Evolutionary conservation across 2,113 vertebrate genomes (phyloP).

Genomic region (Colaptes auratus): DNA sequence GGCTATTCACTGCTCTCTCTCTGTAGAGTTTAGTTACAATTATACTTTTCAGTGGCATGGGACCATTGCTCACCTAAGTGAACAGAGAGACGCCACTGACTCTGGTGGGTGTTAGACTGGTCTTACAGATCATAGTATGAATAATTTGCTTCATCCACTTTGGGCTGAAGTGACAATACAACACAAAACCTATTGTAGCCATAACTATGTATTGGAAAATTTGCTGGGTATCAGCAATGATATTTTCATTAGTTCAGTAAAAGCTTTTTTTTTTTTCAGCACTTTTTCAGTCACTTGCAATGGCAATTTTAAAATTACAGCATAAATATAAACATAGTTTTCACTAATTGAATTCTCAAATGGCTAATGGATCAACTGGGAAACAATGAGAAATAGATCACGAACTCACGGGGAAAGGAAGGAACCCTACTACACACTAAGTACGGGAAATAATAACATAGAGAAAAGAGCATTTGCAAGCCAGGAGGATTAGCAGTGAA

Average conservation of each 20-base stretch:
- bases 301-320: not conserved
- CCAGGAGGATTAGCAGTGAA: not conserved
- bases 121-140: not conserved
- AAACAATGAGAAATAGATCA: not conserved
- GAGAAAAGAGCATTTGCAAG: not conserved
- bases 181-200: not conserved
- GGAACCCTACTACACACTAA: not conserved
- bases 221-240: not conserved
- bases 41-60: not conserved
- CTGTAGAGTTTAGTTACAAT: not conserved
- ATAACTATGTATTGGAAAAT: not conserved
- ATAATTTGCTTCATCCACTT: not conserved
- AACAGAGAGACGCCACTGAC: not conserved
- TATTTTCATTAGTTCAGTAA: not conserved
- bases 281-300: not conserved
- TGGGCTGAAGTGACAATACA: not conserved
- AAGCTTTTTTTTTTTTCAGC: not conserved
- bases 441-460: not conserved
- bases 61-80: not conserved
- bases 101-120: not conserved
- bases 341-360: constrained; percentile 1
- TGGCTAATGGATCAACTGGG: not conserved
- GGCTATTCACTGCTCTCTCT: not conserved
- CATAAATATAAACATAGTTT: not conserved
- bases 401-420: not conserved